phyloP scores from a whole-genome alignment of 35 echinoderm and acorn worm genomes.

The Heliocidaris erythrogramma region DNA sequence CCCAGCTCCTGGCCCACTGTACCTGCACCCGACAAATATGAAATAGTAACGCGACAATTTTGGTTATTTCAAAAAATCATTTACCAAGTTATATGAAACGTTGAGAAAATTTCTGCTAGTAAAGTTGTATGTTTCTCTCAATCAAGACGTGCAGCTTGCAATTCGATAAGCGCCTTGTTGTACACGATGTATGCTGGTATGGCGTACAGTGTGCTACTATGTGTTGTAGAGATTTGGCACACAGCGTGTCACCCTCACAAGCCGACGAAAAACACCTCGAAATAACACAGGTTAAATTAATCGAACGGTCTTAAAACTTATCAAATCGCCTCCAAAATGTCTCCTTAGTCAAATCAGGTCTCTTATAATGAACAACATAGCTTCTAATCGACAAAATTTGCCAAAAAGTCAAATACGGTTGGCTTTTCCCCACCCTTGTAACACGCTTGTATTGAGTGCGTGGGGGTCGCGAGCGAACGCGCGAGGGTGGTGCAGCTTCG shows the following conservation, averaged over 20 bases:
- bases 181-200: neutral
- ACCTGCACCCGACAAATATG: too few species aligned
- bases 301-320: neutral
- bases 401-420: neutral
- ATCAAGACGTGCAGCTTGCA: too few species aligned
- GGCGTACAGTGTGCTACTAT: neutral
- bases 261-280: neutral
- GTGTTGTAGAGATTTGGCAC: neutral
- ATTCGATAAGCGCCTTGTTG: too few species aligned
- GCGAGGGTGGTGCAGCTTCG: neutral
- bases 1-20: too few species aligned
- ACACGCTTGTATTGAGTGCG: neutral
- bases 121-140: too few species aligned
- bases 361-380: neutral
- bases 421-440: conserved; percentile 20
- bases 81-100: too few species aligned
- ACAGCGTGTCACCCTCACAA: conserved; percentile 14
- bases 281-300: neutral
- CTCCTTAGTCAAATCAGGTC: neutral
- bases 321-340: neutral
- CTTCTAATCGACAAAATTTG: neutral
- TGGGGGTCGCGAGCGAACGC: neutral
- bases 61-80: too few species aligned
- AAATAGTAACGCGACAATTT: too few species aligned
- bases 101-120: too few species aligned